phyloP scores from a whole-genome alignment of 2,888 invertebrate genomes.

The Rhagophthalmus giganteus region DNA sequence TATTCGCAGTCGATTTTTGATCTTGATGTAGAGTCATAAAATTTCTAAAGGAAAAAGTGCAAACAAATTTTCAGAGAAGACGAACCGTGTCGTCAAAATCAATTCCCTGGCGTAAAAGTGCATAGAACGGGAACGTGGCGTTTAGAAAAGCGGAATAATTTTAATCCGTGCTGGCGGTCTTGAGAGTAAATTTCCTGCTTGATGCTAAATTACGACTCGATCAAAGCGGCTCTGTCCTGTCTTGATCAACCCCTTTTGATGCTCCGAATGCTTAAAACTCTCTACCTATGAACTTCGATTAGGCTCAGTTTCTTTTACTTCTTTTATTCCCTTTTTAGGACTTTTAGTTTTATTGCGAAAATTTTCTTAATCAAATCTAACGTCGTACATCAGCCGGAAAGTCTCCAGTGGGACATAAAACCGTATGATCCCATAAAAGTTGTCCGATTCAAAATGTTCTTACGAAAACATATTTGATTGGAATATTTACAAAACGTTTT shows the following conservation, averaged over 20 bases:
- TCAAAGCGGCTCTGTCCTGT: constrained; percentile 44
- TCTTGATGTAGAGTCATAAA: too few relatives aligned
- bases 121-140: constrained; percentile 40
- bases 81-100: too few relatives aligned
- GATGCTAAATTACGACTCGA: constrained; percentile 46
- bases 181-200: constrained; percentile 42
- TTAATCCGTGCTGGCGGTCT: constrained; percentile 46
- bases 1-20: constrained; percentile 14
- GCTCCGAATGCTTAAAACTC: constrained; percentile 29
- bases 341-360: constrained; percentile 42
- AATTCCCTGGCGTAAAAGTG: constrained; percentile 42
- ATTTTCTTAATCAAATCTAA: constrained; percentile 50
- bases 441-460: constrained; percentile 46
- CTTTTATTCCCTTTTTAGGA: constrained; percentile 20
- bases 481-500: constrained; percentile 28
- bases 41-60: too few relatives aligned
- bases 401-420: constrained; percentile 46
- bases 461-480: constrained; percentile 44
- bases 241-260: constrained; percentile 40
- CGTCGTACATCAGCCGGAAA: constrained; percentile 44
- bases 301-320: constrained; percentile 28
- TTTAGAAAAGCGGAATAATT: constrained; percentile 48
- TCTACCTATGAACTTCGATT: constrained; percentile 33
- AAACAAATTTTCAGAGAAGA: too few relatives aligned
- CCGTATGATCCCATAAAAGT: constrained; percentile 43